These are phyloP conservation scores for Dryococelus australis DNA, from an alignment of 2,888 invertebrate species.

Conservation along the genomic window DNA sequence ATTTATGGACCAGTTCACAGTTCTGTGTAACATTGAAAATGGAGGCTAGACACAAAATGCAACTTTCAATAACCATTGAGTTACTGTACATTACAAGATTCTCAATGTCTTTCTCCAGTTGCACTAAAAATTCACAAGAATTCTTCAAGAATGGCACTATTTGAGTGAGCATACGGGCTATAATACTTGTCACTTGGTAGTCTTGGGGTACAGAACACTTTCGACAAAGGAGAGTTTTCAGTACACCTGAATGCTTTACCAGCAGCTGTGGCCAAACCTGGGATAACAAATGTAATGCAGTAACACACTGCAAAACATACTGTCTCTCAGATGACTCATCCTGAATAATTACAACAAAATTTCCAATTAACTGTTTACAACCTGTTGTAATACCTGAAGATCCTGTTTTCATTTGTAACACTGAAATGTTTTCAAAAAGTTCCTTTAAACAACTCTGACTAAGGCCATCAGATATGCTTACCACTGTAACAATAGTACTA, in stretches of 20 bases:
- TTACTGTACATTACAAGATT: neutral
- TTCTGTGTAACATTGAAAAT: conserved; percentile 17
- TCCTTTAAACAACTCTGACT: neutral
- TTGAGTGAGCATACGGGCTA: neutral
- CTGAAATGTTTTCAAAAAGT: neutral
- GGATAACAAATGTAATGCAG: neutral
- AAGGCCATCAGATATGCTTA: neutral
- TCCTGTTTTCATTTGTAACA: neutral
- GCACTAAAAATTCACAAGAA: neutral
- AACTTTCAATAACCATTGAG: neutral
- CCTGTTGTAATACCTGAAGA: neutral
- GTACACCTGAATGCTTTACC: neutral
- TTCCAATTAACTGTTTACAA: neutral
- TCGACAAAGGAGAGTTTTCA: neutral
- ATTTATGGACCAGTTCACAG: neutral
- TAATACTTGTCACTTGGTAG: neutral
- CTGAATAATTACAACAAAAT: neutral
- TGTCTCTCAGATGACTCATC: neutral
- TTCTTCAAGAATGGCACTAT: conserved; percentile 6
- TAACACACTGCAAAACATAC: neutral
- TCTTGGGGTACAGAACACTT: neutral
- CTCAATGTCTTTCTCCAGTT: neutral
- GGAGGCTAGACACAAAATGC: neutral
- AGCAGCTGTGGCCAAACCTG: neutral
- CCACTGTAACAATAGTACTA: neutral